Evolutionary conservation across 2,113 vertebrate genomes (phyloP).

Genomic region (Burhinus bistriatus): DNA sequence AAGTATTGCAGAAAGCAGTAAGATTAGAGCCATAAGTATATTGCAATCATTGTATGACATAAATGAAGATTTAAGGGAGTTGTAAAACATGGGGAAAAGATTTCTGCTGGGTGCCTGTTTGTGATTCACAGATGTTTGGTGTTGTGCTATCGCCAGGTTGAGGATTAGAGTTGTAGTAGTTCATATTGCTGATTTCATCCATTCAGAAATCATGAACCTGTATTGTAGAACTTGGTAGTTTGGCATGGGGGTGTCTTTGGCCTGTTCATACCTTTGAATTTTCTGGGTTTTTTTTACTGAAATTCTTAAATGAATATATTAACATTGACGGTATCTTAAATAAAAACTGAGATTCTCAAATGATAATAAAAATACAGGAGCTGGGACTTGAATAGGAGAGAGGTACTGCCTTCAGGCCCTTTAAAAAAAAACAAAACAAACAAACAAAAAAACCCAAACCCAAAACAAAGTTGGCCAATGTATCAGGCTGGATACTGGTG

Average conservation of each 20-base stretch:
- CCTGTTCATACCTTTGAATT: background rate
- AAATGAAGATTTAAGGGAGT: background rate
- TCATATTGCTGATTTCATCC: background rate
- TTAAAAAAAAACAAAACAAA: background rate
- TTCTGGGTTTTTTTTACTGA: background rate
- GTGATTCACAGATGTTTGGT: background rate
- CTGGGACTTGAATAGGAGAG: background rate
- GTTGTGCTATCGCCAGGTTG: background rate
- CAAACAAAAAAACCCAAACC: background rate
- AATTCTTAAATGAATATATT: background rate
- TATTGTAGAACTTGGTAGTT: background rate
- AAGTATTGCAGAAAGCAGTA: background rate
- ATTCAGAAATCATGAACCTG: background rate
- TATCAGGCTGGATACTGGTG: background rate
- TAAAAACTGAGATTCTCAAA: background rate
- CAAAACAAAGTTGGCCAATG: background rate
- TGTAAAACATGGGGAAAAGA: background rate
- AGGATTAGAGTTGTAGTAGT: background rate
- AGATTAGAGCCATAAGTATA: background rate
- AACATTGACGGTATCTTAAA: background rate
- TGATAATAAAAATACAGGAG: background rate
- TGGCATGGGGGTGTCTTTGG: background rate
- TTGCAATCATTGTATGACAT: background rate
- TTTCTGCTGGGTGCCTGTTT: background rate
- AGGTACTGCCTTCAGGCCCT: background rate